A percentile compares a stretch with the other conserved stretches of the same genome.
These are phyloP conservation scores for Agrochola macilenta DNA, from an alignment of 2,888 invertebrate genomes.

Conservation along the genomic window DNA sequence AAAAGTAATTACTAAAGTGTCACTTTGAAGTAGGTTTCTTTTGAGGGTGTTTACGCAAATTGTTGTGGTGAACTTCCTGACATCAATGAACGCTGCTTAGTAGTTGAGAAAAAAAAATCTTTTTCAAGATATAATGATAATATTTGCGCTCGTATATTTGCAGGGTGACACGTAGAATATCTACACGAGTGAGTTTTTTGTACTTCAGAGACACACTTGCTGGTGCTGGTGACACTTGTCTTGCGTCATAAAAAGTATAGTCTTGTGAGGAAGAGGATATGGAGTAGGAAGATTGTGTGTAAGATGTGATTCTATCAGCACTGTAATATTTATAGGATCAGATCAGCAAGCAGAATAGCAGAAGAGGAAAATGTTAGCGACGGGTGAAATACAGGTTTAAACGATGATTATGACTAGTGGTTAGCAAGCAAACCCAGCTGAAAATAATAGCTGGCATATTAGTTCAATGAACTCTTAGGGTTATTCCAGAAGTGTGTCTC, in stretches of 20 bases:
- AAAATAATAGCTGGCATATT: not conserved
- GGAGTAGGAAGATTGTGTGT: not conserved
- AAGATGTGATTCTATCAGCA: not conserved
- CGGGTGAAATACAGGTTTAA: no score
- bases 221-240: constrained; percentile 10
- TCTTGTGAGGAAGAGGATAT: not conserved
- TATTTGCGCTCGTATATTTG: constrained; percentile 37
- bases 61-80: constrained; percentile 37
- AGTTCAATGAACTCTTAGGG: constrained; percentile 24
- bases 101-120: constrained; percentile 4
- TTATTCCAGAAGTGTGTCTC: not conserved
- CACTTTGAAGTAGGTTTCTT: constrained; percentile 57
- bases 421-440: not conserved
- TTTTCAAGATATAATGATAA: not conserved
- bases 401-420: not conserved
- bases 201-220: constrained; percentile 39
- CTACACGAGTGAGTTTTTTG: constrained; percentile 15
- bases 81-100: constrained; percentile 44
- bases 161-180: constrained; percentile 40
- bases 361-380: not conserved
- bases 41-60: constrained; percentile 42
- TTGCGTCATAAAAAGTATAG: constrained; percentile 2
- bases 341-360: no score
- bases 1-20: constrained; percentile 57
- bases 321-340: not conserved